Percentiles rank a stretch among this genome's conserved stretches.
These are phyloP conservation scores for Alexandromys fortis DNA, from an alignment of 2,113 vertebrate genomes.

Conservation along the genomic window DNA sequence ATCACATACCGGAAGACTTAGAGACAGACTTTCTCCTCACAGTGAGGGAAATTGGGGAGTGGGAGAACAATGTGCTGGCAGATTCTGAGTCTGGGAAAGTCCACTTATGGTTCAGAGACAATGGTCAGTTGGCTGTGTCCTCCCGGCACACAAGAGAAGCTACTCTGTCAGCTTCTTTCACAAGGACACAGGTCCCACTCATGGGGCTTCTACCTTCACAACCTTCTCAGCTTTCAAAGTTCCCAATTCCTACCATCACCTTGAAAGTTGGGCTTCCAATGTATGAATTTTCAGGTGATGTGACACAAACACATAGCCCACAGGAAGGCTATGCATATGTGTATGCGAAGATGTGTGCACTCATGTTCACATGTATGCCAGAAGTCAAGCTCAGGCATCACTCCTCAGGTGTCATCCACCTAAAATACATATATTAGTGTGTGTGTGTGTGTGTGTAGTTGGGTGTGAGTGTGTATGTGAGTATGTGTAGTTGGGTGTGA, in stretches of 20 bases:
- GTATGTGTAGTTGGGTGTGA: too few species aligned
- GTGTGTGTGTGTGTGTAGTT: neutral
- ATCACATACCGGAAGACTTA: neutral
- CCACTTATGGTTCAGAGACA: neutral
- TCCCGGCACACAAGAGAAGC: neutral
- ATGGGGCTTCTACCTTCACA: neutral
- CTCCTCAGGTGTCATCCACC: neutral
- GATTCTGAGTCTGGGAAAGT: neutral
- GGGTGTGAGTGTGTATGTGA: too few species aligned
- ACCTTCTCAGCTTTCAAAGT: neutral
- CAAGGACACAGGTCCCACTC: neutral
- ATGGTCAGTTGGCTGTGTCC: neutral
- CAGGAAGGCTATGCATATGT: neutral
- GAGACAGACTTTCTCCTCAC: neutral
- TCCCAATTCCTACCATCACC: neutral
- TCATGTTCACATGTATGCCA: neutral
- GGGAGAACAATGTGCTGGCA: neutral
- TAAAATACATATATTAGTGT: neutral
- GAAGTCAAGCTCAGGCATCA: neutral
- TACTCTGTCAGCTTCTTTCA: neutral
- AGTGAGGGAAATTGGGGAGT: neutral
- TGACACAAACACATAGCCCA: neutral
- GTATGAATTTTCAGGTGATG: neutral
- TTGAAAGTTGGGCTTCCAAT: neutral
- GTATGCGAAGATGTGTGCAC: neutral